These are phyloP conservation scores for Nymphalis c-album DNA, from an alignment of 2,888 invertebrate genomes.

Conservation along the genomic window DNA sequence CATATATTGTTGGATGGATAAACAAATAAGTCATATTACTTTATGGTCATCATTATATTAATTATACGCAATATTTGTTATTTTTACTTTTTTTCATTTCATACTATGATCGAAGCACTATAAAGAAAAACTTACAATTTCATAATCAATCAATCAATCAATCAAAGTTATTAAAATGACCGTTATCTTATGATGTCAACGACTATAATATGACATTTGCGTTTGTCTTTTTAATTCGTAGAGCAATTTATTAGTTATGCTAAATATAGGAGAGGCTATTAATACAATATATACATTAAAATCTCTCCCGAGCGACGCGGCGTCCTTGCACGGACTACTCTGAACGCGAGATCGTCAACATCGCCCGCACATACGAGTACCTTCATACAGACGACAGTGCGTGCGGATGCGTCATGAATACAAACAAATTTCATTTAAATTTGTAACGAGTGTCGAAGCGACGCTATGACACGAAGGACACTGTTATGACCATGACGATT, in stretches of 20 bases:
- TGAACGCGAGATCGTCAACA: slow-evolving; percentile 55
- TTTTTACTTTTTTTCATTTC: too few species aligned
- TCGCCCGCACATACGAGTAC: slow-evolving; percentile 49
- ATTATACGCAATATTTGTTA: neutral
- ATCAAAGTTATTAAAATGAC: too few species aligned
- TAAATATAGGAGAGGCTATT: neutral
- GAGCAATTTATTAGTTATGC: too few species aligned
- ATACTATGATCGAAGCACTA: neutral
- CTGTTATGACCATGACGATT: slow-evolving; percentile 54
- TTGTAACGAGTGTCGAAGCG: slow-evolving; percentile 42
- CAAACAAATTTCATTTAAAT: slow-evolving; percentile 70
- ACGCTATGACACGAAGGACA: slow-evolving; percentile 48
- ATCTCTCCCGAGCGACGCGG: slow-evolving; percentile 25
- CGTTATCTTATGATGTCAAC: too few species aligned
- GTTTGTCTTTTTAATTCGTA: too few species aligned
- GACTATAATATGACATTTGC: too few species aligned
- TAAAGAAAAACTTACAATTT: too few species aligned
- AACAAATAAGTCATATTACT: slow-evolving; percentile 39
- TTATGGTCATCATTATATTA: slow-evolving; percentile 19
- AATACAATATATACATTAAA: neutral
- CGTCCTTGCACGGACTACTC: slow-evolving; percentile 60
- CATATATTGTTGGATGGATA: slow-evolving; percentile 33
- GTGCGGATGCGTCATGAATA: slow-evolving; percentile 67
- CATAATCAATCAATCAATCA: too few species aligned
- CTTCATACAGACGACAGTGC: slow-evolving; percentile 50